Evolutionary conservation across 2,888 invertebrate species (phyloP), one percentile per base, ranked within the genome.

Genomic region (Chrysolina haemoptera): DNA sequence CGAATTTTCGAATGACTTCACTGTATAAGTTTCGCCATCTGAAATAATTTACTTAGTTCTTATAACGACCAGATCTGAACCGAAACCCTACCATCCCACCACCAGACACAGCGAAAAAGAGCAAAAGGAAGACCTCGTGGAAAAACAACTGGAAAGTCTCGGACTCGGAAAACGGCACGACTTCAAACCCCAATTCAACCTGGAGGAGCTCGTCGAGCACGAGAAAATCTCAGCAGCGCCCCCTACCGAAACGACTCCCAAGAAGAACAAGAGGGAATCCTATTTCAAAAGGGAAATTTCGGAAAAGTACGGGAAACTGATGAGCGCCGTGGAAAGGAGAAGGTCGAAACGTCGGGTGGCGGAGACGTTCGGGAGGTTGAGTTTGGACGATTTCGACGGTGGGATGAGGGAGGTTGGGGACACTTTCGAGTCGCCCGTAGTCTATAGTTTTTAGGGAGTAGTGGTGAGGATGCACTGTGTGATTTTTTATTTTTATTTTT

Each of bases 371-470:
- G 53, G 53, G 20, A 53, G 53, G 20, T 53, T 53, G 0, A 53
- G 53, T 53, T 18, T 53, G 53, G 53, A 53, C 20, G 53, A 53
- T 12, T 53, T 35, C 8, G 18, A 50, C 2, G 50, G 50, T 18
- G 71, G n/a, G 65, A 65, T 5, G 68, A 70, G 48, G n/a, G 71
- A 59, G 69, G 64, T 43, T 35, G 70, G 73, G 35, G 70, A 80
- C n/a, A 81, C 81, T 70, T 86, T 84, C 70, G 86, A 86, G 78
- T 76, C 83, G 48, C 86, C 86, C 1, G 70, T 85, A 76, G 84
- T 86, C 67, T 85, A 81, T 82, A 84, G 82, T 76, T 78, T 85
- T 78, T 82, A 82, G 71, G 75, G 76, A 70, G 14, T 50, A 53
- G 53, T 40, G 53, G 40, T 20, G 50, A 35, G 40, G 18, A 16